Evolutionary conservation across 1,140 invertebrate species (phyloP), one percentile per base, ranked within the genome.

Genomic region (Nephila pilipes): DNA sequence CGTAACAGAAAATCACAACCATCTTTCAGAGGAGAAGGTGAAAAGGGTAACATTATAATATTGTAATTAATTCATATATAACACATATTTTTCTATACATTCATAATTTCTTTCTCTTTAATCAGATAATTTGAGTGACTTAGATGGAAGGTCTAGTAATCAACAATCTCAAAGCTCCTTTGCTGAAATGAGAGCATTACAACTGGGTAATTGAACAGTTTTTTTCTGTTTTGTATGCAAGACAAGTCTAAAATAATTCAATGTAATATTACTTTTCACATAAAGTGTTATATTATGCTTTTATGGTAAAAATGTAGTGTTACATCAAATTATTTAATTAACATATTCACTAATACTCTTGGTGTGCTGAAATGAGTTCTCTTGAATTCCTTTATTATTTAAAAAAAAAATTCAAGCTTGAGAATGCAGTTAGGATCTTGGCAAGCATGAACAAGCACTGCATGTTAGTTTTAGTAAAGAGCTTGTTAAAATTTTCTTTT

Each of bases 1-100:
- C 96, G 97, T 2, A 95, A 97, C 29, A 96, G 96, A 10, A 97
- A 96, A 94, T 93, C 96, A n/a, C 95, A 96, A n/a, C 95, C 96
- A 94, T 96, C 96, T 32, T 95, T 96, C 94, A 96, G 96, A 3
- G 96, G 96, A 88, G 96, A 96, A 88, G 63, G 46, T 55, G 83
- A 92, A 6, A 92, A 87, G 80, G 83, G 83, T 92, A 87, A 69
- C 12, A 69, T 18, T 90, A n/a, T 0, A 38, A n/a, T 32, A n/a
- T 25, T 87, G 32, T 60, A 32, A 29, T 55, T 54, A 83, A 55
- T 85, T 29, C 1, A 65, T 65, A 25, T 65, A 25, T 65, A 25
- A 63, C 60, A 80, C 38, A 20, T n/a, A 5, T 8, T 36, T 46
- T 14, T 36, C 10, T 46, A 80, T 80, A 80, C 20, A 38, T 36